Base-by-base conservation (phyloP, 2,797 vertebrate genomes). In the Mionectes olivaceus region DNA sequence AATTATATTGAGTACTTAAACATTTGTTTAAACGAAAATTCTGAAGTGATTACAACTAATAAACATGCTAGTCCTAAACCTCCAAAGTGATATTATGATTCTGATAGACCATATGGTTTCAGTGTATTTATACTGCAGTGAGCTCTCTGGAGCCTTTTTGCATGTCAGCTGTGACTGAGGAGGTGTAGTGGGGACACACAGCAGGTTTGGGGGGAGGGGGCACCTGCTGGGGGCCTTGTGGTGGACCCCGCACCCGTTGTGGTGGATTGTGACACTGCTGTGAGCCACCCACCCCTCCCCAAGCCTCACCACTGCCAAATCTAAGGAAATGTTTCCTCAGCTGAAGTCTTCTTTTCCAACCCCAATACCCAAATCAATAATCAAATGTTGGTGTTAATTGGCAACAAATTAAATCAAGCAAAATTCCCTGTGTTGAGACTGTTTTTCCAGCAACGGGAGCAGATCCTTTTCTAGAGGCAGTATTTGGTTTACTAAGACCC, bases 31-130 rank as follows among this genome's bases (percentile, higher is more conserved):
- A 92, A 89, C 27, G 32, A 93, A 81, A 77, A 93, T 46, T 71
- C 4, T 53, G 30, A 78, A 91, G 73, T 32, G 52, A 89, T 94
- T 94, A 89, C 91, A 94, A 89, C 65, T 95, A 96, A 97, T 90
- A 92, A 94, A 82, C 83, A 81, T 1, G 14, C 76, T 84, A 82
- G 80, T 95, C 88, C 75, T 68, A 82, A 95, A 57, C n/a, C 80
- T 94, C 91, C 21, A 60, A 93, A 90, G 88, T 56, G 71, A 49
- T 65, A 81, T 76, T 88, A 82, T 14, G 32, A 39, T 81, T 95
- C 88, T 28, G 39, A 92, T 25, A 85, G 85, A 87, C 90, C 90
- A 91, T 95, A 95, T 90, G 93, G 61, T 83, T 92, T 76, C 74
- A 21, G 57, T 27, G 67, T 91, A 87, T 83, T 94, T 90, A 91